A percentile compares a stretch with the other conserved stretches of the same genome.
phyloP scores from a whole-genome alignment of 2,113 vertebrate species.

The Oryzias javanicus region DNA sequence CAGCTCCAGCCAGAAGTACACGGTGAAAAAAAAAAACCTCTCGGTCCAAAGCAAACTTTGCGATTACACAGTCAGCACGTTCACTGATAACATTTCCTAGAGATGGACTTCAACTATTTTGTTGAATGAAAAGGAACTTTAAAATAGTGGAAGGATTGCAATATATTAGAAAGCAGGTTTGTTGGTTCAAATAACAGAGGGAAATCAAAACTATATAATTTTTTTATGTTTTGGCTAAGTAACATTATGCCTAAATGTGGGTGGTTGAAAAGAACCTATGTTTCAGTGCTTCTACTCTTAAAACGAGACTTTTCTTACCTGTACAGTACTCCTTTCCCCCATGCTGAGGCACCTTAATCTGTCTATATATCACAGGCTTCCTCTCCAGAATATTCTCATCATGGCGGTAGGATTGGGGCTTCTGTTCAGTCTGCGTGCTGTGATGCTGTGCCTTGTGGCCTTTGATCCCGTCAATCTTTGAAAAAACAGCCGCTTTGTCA shows the following conservation, averaged over 20 bases:
- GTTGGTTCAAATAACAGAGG: no score
- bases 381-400: constrained; percentile 90
- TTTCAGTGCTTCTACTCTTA: neutral
- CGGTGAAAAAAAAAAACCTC: neutral
- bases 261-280: no score
- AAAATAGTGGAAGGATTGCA: no score
- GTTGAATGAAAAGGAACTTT: no score
- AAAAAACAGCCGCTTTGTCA: constrained; percentile 92
- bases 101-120: no score
- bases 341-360: constrained; percentile 84
- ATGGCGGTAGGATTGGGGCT: constrained; percentile 82
- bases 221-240: no score
- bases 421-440: constrained; percentile 78
- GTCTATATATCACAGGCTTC: constrained; percentile 84
- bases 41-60: constrained; percentile 22
- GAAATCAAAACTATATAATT: no score
- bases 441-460: constrained; percentile 78
- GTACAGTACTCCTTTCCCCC: constrained; percentile 88
- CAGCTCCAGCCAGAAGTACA: constrained; percentile 3
- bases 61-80: no score
- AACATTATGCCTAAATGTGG: no score
- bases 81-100: no score
- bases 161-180: no score
- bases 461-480: constrained; percentile 86
- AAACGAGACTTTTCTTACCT: constrained; percentile 65